Evolutionary conservation across 2,113 vertebrate species (phyloP).

Genomic region (Xerus inauris): DNA sequence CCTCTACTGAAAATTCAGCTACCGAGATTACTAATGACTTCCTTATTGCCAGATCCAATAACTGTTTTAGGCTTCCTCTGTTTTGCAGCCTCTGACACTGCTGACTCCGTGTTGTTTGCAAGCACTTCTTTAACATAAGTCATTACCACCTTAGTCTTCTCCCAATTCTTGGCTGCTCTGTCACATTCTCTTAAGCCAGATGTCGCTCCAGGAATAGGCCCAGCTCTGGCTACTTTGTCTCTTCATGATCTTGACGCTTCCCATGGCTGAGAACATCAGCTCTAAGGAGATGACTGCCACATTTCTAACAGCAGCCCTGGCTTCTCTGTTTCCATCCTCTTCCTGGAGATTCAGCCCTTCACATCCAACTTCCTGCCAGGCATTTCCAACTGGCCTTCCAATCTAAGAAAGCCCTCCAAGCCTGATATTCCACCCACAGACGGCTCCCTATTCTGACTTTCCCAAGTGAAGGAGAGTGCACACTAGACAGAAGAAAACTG

Average conservation of each 20-base stretch:
- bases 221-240: background rate
- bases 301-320: background rate
- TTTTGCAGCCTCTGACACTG: background rate
- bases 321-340: background rate
- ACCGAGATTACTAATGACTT: background rate
- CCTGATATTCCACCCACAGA: background rate
- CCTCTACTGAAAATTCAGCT: background rate
- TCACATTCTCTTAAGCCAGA: slow-evolving; percentile 8
- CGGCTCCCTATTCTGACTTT: background rate
- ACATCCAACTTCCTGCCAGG: background rate
- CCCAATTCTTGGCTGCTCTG: background rate
- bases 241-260: background rate
- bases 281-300: background rate
- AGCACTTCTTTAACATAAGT: background rate
- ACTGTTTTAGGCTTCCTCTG: background rate
- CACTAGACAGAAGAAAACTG: background rate
- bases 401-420: background rate
- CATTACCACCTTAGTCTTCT: slow-evolving; percentile 10
- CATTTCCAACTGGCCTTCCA: background rate
- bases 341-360: slow-evolving; percentile 1
- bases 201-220: background rate
- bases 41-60: background rate
- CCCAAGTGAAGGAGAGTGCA: background rate
- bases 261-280: background rate
- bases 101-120: background rate